Base-by-base conservation (phyloP, 2,888 invertebrate species). In the Diarsia brunnea region DNA sequence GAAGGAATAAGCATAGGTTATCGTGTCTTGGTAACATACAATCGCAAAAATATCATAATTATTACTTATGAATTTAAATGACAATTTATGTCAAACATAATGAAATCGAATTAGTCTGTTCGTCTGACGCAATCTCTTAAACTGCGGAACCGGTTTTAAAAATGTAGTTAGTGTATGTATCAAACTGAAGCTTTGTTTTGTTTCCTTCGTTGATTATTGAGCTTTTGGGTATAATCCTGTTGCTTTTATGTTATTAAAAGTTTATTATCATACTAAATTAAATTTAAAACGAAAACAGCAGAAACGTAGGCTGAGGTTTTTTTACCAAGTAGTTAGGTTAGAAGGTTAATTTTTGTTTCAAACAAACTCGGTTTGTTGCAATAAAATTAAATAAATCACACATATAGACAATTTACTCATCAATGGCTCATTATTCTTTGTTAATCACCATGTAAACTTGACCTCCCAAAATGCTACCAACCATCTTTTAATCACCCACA, bases 361-460 rank as follows among this genome's bases (percentile, higher is more conserved):
- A 27, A 43, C 14, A 55, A 31, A 51, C 16, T 0, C 10, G 4
- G 31, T 60, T 5, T 49, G 14, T 58, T 49, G 31, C 47, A 71
- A 51, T 55, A 69, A 61, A 65, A 69, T 69, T n/a, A 60, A 63
- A 47, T 61, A 73, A n/a, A 63, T 27, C 14, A 10, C 1, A 49
- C 49, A 21, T 71, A 31, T 71, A n/a, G 10, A 69, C n/a, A 53
- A 31, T 69, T 74, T 66, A 75, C 61, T 76, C 66, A 83, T 78
- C 68, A 67, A 21, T 58, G 64, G 12, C 19, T 65, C 75, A 27
- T 61, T 73, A 81, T 76, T 81, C 79, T 82, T 84, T 84, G 84
- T 78, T 69, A 4, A 4, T 0, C 1, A 65, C 85, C 82, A 85
- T 5, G 38, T 24, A 69, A 70, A 12, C 45, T 67, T 77, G 88